phyloP scores from a whole-genome alignment of 2,888 invertebrate genomes.

The Flexamia atlantica region DNA sequence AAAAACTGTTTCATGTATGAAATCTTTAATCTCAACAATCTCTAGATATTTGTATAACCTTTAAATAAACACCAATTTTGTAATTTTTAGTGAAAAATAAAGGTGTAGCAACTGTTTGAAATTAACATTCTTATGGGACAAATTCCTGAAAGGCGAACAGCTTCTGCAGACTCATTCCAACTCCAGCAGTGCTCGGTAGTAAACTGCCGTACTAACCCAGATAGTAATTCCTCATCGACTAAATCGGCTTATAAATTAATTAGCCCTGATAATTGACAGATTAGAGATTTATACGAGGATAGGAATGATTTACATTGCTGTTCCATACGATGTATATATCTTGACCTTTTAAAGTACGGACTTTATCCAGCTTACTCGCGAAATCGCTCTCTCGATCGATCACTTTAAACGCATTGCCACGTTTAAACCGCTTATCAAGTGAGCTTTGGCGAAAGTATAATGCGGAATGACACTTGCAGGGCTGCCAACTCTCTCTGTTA shows the following conservation, averaged over 20 bases:
- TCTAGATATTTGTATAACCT: too few species aligned
- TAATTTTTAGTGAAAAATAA: too few species aligned
- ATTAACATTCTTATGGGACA: too few species aligned
- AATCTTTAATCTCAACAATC: too few species aligned
- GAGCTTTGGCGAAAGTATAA: conserved; percentile 23
- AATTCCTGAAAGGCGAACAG: too few species aligned
- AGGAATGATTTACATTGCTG: background rate
- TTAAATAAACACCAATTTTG: too few species aligned
- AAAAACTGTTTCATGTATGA: too few species aligned
- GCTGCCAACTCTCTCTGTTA: conserved; percentile 49
- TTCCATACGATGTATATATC: background rate
- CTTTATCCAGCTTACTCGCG: background rate
- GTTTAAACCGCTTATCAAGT: conserved; percentile 24
- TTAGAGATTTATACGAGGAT: background rate
- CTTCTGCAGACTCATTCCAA: too few species aligned
- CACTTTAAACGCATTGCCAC: background rate
- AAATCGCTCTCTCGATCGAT: background rate
- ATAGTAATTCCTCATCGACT: too few species aligned
- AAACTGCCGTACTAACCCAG: too few species aligned
- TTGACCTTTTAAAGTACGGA: conserved; percentile 4
- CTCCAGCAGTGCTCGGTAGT: too few species aligned
- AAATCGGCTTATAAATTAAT: conserved; percentile 5
- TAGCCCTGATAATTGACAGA: background rate
- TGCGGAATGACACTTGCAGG: conserved; percentile 40
- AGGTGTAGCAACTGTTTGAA: too few species aligned